Evolutionary conservation across 2,113 vertebrate genomes (phyloP).

Genomic region (Axis porcinus): DNA sequence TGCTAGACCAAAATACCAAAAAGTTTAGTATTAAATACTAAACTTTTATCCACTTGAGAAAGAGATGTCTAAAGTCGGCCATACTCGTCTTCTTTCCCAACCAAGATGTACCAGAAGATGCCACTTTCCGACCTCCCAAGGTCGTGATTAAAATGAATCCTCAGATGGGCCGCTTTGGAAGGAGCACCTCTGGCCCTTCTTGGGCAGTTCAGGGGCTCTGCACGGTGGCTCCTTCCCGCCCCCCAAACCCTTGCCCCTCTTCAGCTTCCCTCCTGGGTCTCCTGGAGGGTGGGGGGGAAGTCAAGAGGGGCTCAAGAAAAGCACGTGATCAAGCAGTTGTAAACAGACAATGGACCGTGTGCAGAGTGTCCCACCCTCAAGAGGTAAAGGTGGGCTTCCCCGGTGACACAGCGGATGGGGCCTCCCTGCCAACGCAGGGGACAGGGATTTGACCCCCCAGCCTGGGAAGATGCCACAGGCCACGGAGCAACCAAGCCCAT

Average conservation of each 20-base stretch:
- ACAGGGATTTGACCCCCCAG: background rate
- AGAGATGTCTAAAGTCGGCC: fast-evolving
- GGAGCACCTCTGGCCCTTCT: background rate
- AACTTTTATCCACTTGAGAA: background rate
- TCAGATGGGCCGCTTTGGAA: background rate
- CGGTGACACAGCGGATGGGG: background rate
- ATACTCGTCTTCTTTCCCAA: background rate
- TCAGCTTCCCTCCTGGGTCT: background rate
- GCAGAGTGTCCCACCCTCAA: fast-evolving
- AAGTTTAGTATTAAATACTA: background rate
- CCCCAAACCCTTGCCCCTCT: background rate
- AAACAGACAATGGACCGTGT: background rate
- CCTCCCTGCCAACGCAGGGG: background rate
- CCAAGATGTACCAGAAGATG: background rate
- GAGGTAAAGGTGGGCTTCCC: background rate
- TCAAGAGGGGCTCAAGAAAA: background rate
- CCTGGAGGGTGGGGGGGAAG: background rate
- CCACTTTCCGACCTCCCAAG: background rate
- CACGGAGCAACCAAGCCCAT: background rate
- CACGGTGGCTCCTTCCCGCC: fast-evolving
- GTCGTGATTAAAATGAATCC: background rate
- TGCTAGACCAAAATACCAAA: background rate
- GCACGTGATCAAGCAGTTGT: fast-evolving
- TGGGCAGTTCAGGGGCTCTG: background rate
- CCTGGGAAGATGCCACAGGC: background rate